Conservation (phyloP, 2,797 vertebrate species). For the Gallinago solitaria region DNA sequence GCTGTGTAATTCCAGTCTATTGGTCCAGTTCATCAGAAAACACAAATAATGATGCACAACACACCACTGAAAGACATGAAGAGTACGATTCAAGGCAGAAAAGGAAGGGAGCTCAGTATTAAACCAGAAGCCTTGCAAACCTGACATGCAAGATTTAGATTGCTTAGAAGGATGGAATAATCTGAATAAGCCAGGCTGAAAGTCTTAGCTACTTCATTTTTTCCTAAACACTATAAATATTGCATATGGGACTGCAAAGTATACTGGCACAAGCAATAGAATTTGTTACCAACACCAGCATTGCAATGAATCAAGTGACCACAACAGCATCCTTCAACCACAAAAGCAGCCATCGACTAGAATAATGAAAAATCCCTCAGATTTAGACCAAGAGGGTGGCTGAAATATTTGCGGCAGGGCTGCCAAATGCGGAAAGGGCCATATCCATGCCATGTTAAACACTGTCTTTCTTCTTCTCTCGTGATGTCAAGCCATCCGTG, state of each 20-base stretch:
- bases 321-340: neutral
- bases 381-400: neutral
- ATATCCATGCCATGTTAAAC: accelerated
- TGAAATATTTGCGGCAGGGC: neutral
- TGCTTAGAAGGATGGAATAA: neutral
- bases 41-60: neutral
- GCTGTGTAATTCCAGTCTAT: neutral
- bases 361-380: neutral
- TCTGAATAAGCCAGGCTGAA: neutral
- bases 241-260: neutral
- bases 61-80: neutral
- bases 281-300: neutral
- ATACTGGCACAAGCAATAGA: neutral
- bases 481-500: accelerated
- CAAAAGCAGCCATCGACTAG: neutral
- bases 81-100: neutral
- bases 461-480: accelerated
- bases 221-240: neutral
- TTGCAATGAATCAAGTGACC: neutral
- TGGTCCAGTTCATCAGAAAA: neutral
- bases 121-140: neutral
- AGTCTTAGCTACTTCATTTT: neutral
- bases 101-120: neutral
- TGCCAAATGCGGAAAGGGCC: neutral
- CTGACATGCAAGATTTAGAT: neutral